A percentile compares a stretch with the other conserved stretches of the same genome.
Conservation (phyloP, 2,797 vertebrate genomes). For the Triplophysa bombifrons region DNA sequence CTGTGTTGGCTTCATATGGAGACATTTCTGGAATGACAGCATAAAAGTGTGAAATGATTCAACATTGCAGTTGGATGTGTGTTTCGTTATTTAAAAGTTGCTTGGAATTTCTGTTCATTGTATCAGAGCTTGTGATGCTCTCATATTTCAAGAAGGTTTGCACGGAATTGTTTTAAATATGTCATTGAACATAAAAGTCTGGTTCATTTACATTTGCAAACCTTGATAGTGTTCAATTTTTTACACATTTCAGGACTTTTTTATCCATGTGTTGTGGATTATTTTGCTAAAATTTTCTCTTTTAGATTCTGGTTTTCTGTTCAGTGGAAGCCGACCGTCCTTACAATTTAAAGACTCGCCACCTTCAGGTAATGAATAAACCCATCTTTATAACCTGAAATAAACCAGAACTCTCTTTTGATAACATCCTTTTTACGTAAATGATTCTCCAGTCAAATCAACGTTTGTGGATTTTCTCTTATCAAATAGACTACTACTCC, state of each 20-base stretch:
- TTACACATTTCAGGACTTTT: background rate
- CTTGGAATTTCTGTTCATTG: slow-evolving; percentile 3
- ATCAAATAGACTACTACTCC: slow-evolving; percentile 86
- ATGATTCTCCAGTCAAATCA: background rate
- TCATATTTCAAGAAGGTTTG: background rate
- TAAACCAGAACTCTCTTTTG: background rate
- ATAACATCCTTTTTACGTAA: background rate
- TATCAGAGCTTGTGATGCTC: background rate
- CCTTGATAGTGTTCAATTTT: background rate
- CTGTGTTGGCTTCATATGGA: slow-evolving; percentile 23
- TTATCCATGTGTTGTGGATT: background rate
- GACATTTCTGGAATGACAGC: slow-evolving; percentile 33
- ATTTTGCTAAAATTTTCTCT: slow-evolving; percentile 20
- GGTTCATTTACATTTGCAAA: background rate
- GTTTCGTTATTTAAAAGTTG: slow-evolving; percentile 8
- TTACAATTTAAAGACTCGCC: slow-evolving; percentile 84
- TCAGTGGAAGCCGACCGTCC: slow-evolving; percentile 89
- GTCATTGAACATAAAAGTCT: background rate
- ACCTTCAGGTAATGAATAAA: slow-evolving; percentile 78
- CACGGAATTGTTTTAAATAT: background rate
- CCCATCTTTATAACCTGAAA: background rate
- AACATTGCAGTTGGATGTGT: slow-evolving; percentile 3
- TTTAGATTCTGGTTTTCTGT: slow-evolving; percentile 92
- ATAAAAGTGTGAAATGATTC: slow-evolving; percentile 4
- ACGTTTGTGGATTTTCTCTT: background rate